Base-by-base conservation (phyloP, 2,888 invertebrate genomes). In the Scelioninae gen. 2 region DNA sequence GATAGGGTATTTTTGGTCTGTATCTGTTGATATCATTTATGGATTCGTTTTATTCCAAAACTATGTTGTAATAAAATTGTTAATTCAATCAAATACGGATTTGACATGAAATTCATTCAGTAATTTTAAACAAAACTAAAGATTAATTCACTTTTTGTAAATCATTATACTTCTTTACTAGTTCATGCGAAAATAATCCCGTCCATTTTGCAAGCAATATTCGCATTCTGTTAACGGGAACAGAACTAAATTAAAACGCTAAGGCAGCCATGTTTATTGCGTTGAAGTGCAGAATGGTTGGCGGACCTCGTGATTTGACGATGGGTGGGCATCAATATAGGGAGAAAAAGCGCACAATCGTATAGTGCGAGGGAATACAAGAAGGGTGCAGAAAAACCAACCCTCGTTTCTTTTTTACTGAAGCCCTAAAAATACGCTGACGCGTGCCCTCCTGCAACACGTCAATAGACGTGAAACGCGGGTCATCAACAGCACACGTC, bases 261-360 rank as follows among this genome's bases (percentile, higher is more conserved):
- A 5, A 37, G 41, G 53, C 65, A 45, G 63, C 69, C 60, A 70
- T 65, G 28, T 60, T 65, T 45, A 48, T 35, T 60, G 16, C 45
- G 60, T 33, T 64, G 68, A 11, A 57, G 52, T 67, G 41, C 55
- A 48, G 76, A 78, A 76, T 76, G 76, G 76, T 78, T 76, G 78
- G 79, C 72, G 78, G 79, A 67, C 41, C 78, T 80, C 78, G 78
- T 80, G 81, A 82, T 82, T 80, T 78, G 80, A 76, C 78, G 78
- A 79, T 78, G 80, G 80, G 79, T 80, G 80, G 79, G 76, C 48
- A 65, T 77, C 53, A 58, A 58, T 68, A 60, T 41, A 1, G 13
- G 31, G 55, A 75, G 75, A 76, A 74, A 77, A 70, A 71, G 50
- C n/a, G 18, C 9, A 16, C 10, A 19, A 2, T 22, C n/a, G 6